Base-by-base conservation (phyloP, 2,888 invertebrate genomes). In the Yponomeuta evonymella region DNA sequence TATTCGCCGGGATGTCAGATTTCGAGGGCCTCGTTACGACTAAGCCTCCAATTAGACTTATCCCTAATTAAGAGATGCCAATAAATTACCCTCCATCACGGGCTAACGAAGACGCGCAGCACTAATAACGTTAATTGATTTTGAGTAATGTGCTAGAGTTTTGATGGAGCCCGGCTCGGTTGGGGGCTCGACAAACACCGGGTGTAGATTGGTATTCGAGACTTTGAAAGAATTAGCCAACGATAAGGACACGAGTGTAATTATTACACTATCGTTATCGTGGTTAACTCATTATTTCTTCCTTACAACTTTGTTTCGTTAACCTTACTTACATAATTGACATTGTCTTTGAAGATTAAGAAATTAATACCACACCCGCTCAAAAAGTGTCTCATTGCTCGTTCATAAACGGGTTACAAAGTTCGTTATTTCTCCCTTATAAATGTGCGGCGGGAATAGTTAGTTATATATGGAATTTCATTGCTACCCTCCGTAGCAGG, bases 51-150 rank as follows among this genome's bases (percentile, higher is more conserved):
- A 93, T 93, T 93, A 93, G 93, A 93, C 93, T 92, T 93, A 93
- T 92, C 93, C 93, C 93, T 93, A 93, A 93, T 93, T 93, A 93
- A 93, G 93, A 93, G 93, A 93, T 93, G 93, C 93, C 93, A 91
- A 93, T 93, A 93, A 93, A 93, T 93, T 93, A 92, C 93, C 92
- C 93, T 92, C 93, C 92, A 92, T 92, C 93, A 92, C 88, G 88
- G 90, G 82, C 90, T 92, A 91, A 91, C 91, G 92, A 92, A 92
- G 92, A 92, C 91, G 91, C 88, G 88, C 87, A 89, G 86, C 87
- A 89, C 92, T 92, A 92, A 92, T 92, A 91, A 91, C 90, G 88
- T 85, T 92, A 92, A 92, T 92, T 92, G 92, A 91, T 92, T 91
- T 92, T 92, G 92, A 92, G 92, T 92, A 92, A 92, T 92, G 90